A percentile compares a stretch with the other conserved stretches of the same genome.
Evolutionary conservation across 2,113 vertebrate species (phyloP).

Genomic region (Cheilinus undulatus): DNA sequence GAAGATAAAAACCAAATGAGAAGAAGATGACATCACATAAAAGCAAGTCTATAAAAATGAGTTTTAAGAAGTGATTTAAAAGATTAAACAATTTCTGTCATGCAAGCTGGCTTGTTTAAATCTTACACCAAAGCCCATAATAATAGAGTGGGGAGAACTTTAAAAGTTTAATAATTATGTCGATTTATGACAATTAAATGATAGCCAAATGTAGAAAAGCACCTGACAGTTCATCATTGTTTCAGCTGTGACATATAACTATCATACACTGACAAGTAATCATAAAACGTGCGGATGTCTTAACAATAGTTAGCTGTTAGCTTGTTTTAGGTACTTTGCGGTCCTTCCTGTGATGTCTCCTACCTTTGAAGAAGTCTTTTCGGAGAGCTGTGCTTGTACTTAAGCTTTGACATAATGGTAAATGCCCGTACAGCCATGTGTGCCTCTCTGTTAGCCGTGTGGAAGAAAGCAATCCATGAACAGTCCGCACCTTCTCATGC

Average conservation of each 20-base stretch:
- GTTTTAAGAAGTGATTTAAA: too few species aligned
- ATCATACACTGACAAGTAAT: background rate
- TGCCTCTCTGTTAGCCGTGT: background rate
- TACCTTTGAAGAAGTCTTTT: constrained; percentile 76
- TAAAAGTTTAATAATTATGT: background rate
- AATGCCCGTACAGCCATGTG: background rate
- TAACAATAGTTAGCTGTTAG: background rate
- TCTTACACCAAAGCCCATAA: background rate
- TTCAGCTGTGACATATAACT: background rate
- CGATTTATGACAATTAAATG: too few species aligned
- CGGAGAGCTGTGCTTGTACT: constrained; percentile 39
- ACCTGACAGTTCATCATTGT: background rate
- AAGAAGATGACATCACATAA: too few species aligned
- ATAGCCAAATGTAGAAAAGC: background rate
- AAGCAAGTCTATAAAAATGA: too few species aligned
- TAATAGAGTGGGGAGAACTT: background rate
- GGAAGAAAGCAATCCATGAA: background rate
- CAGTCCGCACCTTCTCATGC: background rate
- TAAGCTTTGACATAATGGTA: constrained; percentile 10
- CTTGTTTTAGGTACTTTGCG: background rate
- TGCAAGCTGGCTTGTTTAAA: background rate
- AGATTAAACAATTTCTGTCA: too few species aligned
- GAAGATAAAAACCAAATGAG: too few species aligned
- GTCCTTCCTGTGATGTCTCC: background rate
- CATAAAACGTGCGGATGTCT: background rate